phyloP scores from a whole-genome alignment of 2,113 vertebrate species.

The Dromas ardeola region DNA sequence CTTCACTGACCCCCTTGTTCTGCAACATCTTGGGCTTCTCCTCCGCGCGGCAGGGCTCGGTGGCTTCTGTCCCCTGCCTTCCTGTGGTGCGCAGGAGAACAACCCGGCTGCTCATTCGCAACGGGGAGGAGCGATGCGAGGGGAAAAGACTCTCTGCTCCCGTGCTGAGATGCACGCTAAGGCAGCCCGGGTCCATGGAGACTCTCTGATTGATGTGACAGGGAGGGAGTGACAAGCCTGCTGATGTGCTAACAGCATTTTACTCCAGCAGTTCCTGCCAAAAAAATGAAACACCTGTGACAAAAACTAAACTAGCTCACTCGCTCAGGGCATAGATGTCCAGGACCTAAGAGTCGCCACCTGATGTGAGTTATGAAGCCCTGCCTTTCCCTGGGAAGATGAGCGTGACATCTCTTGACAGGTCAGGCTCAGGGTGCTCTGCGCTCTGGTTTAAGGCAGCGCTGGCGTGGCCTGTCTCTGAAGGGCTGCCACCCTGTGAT shows the following conservation, averaged over 20 bases:
- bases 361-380: slow-evolving; percentile 28
- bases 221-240: slow-evolving; percentile 41
- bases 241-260: slow-evolving; percentile 44
- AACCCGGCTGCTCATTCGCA: not conserved
- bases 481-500: slow-evolving; percentile 29
- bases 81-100: not conserved
- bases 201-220: slow-evolving; percentile 55
- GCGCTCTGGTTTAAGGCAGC: not conserved
- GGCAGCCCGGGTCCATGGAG: not conserved
- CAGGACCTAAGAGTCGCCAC: not conserved
- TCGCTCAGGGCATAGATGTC: not conserved
- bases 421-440: slow-evolving; percentile 6
- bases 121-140: rapidly evolving
- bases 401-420: not conserved
- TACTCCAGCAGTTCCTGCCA: slow-evolving; percentile 13
- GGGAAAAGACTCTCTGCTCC: slow-evolving; percentile 1
- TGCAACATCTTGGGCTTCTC: not conserved
- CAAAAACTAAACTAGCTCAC: not conserved
- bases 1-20: not conserved
- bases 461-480: not conserved
- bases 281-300: slow-evolving; percentile 36
- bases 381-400: not conserved
- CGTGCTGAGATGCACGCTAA: not conserved
- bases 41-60: rapidly evolving
- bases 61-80: not conserved